Base-by-base conservation (phyloP, 2,888 invertebrate species). In the Drosophila anceps region DNA sequence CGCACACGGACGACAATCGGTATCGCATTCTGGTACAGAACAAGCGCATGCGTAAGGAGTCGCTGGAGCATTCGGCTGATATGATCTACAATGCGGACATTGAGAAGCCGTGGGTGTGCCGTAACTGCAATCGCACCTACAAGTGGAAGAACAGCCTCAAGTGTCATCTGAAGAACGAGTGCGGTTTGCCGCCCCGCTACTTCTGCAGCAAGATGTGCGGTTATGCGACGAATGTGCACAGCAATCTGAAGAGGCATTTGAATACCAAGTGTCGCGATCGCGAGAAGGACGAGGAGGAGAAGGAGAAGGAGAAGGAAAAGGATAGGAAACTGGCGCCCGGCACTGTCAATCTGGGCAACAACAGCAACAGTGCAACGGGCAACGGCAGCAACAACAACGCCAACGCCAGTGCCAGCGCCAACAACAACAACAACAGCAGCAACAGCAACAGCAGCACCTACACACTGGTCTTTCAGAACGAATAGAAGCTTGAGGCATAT, bases 101-200 rank as follows among this genome's bases (percentile, higher is more conserved):
- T 58, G 93, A 93, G 76, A 93, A 93, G 73, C 93, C 93, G 9
- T 93, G 93, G 93, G 94, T 94, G 81, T 95, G 96, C 91, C 94
- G 94, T 73, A 95, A 94, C 80, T 96, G 96, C 92, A 95, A 95
- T 90, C 95, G 96, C 91, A 95, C 95, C 84, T 96, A 96, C 92
- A 95, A 95, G 79, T 96, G 95, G 93, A 95, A 95, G 93, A 95
- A 95, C 82, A 95, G 96, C 29, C 94, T 96, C 84, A 94, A 95
- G 89, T 94, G 96, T 85, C 96, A 96, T 90, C 93, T 95, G 59
- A 95, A 95, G 46, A 94, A 95, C 81, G 95, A 95, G 87, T 95
- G 95, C 84, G 95, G 95, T 4, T 94, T 95, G 90, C 95, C 95
- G 70, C 93, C 93, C 0, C 92, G 93, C 43, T 93, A 92, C 64